Conservation (phyloP, 2,113 vertebrate genomes). For the Perca fluviatilis region DNA sequence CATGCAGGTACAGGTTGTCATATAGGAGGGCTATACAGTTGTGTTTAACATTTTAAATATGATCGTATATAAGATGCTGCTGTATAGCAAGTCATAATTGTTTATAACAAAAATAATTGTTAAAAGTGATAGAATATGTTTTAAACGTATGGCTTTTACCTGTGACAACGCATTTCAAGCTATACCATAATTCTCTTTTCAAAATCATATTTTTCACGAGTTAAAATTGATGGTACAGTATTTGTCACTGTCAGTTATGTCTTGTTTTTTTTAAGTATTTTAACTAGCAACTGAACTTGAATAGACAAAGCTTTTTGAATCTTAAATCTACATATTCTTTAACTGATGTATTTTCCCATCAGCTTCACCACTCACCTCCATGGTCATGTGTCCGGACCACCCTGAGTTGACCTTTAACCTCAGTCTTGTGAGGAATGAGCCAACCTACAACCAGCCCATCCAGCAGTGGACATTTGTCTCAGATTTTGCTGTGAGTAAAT, state of each 20-base stretch:
- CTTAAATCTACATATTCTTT: neutral
- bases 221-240: neutral
- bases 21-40: too few relatives aligned
- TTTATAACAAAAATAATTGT: too few relatives aligned
- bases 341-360: slow-evolving; percentile 22
- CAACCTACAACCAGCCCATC: slow-evolving; percentile 90
- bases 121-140: neutral
- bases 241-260: neutral
- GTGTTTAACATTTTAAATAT: neutral
- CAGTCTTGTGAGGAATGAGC: slow-evolving; percentile 89
- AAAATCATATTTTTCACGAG: neutral
- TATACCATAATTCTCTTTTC: neutral
- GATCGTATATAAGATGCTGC: neutral
- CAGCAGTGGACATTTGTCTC: slow-evolving; percentile 96
- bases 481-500: slow-evolving; percentile 91
- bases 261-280: neutral
- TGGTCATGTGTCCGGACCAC: slow-evolving; percentile 91
- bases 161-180: neutral
- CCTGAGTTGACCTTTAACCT: slow-evolving; percentile 93
- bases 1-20: slow-evolving; percentile 81
- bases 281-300: neutral
- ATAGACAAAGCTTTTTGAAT: too few relatives aligned
- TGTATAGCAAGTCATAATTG: neutral
- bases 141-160: neutral
- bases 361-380: slow-evolving; percentile 89